Evolutionary conservation across 2,888 invertebrate species (phyloP), one percentile per base, ranked within the genome.

Genomic region (Colostygia pectinataria): DNA sequence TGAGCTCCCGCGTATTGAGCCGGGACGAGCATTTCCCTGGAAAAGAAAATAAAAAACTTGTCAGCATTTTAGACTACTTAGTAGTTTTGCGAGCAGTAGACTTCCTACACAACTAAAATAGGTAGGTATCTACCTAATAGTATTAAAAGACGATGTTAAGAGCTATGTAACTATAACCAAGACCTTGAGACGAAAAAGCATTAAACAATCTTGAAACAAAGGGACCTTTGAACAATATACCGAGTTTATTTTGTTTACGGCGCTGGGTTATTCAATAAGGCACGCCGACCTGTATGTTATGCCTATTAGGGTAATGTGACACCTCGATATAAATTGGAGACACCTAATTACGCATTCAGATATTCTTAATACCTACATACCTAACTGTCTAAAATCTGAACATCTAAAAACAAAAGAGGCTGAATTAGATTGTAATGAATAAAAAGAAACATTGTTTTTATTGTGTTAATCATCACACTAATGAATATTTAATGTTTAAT

Each of bases 21-120:
- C 4, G 88, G 80, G 0, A 89, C 87, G 6, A 90, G 61, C 82
- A 90, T 89, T 56, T 90, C 90, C 25, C 89, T 89, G 83, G 14
- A 82, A 83, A 42, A 20, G 34, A 28, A 25, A 27, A 13, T 1
- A 12, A 20, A 4, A 4, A 4, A 5, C n/a, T n/a, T n/a, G n/a
- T n/a, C n/a, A n/a, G n/a, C n/a, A n/a, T n/a, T n/a, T n/a, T n/a
- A n/a, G n/a, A n/a, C n/a, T n/a, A n/a, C n/a, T n/a, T n/a, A n/a
- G n/a, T n/a, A n/a, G n/a, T n/a, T n/a, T n/a, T n/a, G n/a, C n/a
- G n/a, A n/a, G n/a, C n/a, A n/a, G n/a, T n/a, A n/a, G n/a, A n/a
- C n/a, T n/a, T n/a, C n/a, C n/a, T n/a, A n/a, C n/a, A n/a, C n/a
- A n/a, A n/a, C n/a, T n/a, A n/a, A n/a, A n/a, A n/a, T n/a, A n/a